phyloP scores from a whole-genome alignment of 2,113 vertebrate genomes.

The Solea senegalensis region DNA sequence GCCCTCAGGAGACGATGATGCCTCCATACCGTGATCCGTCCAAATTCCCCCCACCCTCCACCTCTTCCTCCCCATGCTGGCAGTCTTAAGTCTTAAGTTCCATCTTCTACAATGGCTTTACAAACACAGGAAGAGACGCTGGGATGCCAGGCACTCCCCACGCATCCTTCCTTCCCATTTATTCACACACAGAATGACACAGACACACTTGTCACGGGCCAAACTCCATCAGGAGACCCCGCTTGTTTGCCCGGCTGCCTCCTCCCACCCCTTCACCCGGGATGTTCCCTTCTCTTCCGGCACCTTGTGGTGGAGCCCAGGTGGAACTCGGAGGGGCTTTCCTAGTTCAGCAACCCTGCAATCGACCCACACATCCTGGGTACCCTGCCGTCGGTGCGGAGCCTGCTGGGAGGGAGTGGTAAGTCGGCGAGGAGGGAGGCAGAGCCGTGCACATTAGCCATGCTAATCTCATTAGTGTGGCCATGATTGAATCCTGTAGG shows the following conservation, averaged over 20 bases:
- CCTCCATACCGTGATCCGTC: conserved; percentile 2
- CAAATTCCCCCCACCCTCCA: too few relatives aligned
- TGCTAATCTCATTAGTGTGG: conserved; percentile 71
- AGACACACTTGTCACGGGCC: conserved; percentile 7
- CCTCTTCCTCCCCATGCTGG: conserved; percentile 9
- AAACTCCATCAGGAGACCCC: conserved; percentile 26
- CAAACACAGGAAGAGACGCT: conserved; percentile 24
- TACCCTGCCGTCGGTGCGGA: conserved; percentile 12
- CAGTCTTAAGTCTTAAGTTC: conserved; percentile 41
- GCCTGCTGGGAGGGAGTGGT: conserved; percentile 12
- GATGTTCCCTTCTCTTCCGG: conserved; percentile 26
- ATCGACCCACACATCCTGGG: conserved; percentile 27
- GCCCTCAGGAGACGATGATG: conserved; percentile 6
- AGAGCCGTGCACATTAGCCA: conserved; percentile 62
- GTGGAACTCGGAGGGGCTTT: conserved; percentile 9
- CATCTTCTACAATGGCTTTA: conserved; percentile 31
- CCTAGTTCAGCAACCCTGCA: conserved; percentile 21
- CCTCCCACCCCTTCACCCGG: conserved; percentile 28
- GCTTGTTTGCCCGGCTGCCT: conserved; percentile 8
- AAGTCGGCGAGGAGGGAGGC: background rate
- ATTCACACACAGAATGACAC: background rate
- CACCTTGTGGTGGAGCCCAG: conserved; percentile 8
- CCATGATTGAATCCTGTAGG: conserved; percentile 73
- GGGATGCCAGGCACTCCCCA: conserved; percentile 33
- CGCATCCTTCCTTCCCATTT: background rate